Conservation (phyloP, 2,113 vertebrate genomes). For the Nerophis lumbriciformis region DNA sequence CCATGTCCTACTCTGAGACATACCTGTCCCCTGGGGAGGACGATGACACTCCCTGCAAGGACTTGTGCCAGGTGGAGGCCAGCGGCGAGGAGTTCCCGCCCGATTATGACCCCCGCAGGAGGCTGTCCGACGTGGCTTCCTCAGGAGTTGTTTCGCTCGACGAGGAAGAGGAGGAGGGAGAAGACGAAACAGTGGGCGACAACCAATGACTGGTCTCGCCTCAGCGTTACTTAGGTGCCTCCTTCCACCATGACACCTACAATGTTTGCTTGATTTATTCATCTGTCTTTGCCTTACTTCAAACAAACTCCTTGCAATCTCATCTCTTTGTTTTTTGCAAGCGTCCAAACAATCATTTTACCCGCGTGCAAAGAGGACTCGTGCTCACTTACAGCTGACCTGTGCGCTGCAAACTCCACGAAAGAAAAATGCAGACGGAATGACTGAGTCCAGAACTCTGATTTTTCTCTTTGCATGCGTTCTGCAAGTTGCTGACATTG, state of each 20-base stretch:
- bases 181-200: slow-evolving; percentile 60
- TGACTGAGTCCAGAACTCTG: slow-evolving; percentile 39
- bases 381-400: slow-evolving; percentile 24
- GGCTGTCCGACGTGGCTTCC: slow-evolving; percentile 87
- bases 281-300: slow-evolving; percentile 60
- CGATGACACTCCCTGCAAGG: slow-evolving; percentile 82
- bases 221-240: slow-evolving; percentile 21
- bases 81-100: slow-evolving; percentile 26
- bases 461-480: slow-evolving; percentile 71
- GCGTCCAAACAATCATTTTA: slow-evolving; percentile 75
- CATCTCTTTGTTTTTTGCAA: slow-evolving; percentile 48
- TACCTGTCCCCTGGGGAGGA: slow-evolving; percentile 84
- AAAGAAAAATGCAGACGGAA: slow-evolving; percentile 18
- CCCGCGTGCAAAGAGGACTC: slow-evolving; percentile 34
- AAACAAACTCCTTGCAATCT: slow-evolving; percentile 8
- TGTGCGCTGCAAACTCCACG: neutral
- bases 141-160: slow-evolving; percentile 91
- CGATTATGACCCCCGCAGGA: slow-evolving; percentile 70
- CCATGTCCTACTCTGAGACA: slow-evolving; percentile 82
- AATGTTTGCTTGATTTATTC: slow-evolving; percentile 24
- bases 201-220: slow-evolving; percentile 54
- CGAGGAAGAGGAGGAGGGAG: slow-evolving; percentile 77
- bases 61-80: slow-evolving; percentile 65
- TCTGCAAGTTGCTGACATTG: slow-evolving; percentile 60
- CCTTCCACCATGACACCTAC: slow-evolving; percentile 15